Evolutionary conservation across 2,113 vertebrate genomes (phyloP).

Genomic region (Romanogobio albipinnatus): DNA sequence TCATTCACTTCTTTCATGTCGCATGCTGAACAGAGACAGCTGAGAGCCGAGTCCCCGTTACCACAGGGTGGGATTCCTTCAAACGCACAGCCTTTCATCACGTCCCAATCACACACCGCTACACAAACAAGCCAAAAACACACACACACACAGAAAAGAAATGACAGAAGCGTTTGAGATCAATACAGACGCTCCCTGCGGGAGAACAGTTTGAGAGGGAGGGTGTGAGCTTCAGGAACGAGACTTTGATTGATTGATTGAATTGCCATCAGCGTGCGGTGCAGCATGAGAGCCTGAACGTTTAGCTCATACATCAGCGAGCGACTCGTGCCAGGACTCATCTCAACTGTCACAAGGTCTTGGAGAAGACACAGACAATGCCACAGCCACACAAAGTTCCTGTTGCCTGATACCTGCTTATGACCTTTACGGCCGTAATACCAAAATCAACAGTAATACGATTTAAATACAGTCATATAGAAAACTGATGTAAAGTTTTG

Average conservation of each 20-base stretch:
- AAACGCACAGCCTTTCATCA: constrained; percentile 41
- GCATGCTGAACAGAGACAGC: constrained; percentile 22
- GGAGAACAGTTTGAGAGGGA: background rate
- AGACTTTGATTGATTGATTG: constrained; percentile 32
- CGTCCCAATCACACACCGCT: constrained; percentile 12
- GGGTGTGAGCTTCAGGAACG: background rate
- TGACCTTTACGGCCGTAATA: background rate
- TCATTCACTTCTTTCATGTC: constrained; percentile 32
- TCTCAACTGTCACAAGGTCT: constrained; percentile 41
- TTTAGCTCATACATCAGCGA: constrained; percentile 30
- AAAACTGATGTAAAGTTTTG: background rate
- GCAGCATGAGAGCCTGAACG: constrained; percentile 20
- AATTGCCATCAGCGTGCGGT: background rate
- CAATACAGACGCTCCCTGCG: background rate
- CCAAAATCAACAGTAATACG: background rate
- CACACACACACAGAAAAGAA: background rate
- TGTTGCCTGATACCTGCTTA: background rate
- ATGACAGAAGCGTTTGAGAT: constrained; percentile 33
- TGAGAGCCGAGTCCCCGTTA: constrained; percentile 10
- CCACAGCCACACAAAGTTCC: constrained; percentile 3
- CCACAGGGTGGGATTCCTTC: constrained; percentile 42
- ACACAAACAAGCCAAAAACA: constrained; percentile 28
- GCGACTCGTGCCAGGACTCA: constrained; percentile 19
- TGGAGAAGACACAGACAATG: constrained; percentile 2
- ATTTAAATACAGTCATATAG: background rate